Conservation (phyloP, 2,113 vertebrate genomes). For the Pelvicachromis taeniatus region DNA sequence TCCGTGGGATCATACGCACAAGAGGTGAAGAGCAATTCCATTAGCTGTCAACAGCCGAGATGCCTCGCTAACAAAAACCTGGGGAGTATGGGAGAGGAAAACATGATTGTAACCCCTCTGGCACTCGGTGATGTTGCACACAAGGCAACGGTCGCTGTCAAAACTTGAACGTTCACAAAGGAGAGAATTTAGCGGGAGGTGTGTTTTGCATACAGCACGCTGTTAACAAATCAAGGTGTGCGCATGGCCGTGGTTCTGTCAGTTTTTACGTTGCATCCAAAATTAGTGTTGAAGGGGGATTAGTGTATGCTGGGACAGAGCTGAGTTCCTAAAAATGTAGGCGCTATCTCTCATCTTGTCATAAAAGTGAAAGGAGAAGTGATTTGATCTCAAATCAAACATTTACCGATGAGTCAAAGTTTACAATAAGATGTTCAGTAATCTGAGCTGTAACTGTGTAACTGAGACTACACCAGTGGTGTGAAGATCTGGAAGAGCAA, state of each 20-base stretch:
- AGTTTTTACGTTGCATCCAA: neutral
- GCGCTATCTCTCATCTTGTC: slow-evolving; percentile 21
- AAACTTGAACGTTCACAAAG: slow-evolving; percentile 17
- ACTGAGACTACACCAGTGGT: neutral
- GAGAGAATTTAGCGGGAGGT: neutral
- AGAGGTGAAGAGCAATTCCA: slow-evolving; percentile 64
- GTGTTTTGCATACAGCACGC: neutral
- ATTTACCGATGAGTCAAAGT: neutral
- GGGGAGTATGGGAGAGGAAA: slow-evolving; percentile 58
- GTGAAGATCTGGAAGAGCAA: neutral
- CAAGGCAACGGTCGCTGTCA: slow-evolving; percentile 17
- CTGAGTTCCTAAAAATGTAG: slow-evolving; percentile 65
- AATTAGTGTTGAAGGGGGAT: neutral
- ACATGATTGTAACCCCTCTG: slow-evolving; percentile 70
- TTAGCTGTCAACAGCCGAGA: slow-evolving; percentile 59
- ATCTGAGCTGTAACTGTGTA: neutral
- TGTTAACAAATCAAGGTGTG: slow-evolving; percentile 4
- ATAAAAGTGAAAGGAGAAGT: slow-evolving; percentile 38
- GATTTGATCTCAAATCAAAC: neutral
- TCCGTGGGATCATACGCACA: slow-evolving; percentile 47
- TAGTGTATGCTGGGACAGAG: slow-evolving; percentile 57
- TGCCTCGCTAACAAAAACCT: slow-evolving; percentile 53
- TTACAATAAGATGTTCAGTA: neutral
- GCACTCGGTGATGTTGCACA: slow-evolving; percentile 49
- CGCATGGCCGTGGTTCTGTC: neutral